Percentiles rank a stretch among this genome's conserved stretches.
phyloP scores from a whole-genome alignment of 2,113 vertebrate genomes.

The Anhinga rufa region DNA sequence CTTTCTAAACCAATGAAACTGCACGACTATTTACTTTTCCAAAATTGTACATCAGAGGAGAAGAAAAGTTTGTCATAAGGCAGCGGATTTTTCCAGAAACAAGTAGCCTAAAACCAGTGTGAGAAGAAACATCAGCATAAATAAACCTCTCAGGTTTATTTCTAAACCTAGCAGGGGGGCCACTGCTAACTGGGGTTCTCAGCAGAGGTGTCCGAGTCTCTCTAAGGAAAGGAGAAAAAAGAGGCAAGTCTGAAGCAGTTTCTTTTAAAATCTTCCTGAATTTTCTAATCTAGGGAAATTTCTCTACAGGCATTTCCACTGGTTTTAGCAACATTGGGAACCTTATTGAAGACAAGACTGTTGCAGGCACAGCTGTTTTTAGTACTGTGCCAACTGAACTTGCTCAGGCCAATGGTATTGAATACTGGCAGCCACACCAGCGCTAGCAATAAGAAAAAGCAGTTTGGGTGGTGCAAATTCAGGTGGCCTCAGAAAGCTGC shows the following conservation, averaged over 20 bases:
- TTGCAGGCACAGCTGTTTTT: background rate
- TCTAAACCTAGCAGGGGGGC: no score
- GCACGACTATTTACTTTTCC: background rate
- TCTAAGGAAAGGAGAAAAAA: background rate
- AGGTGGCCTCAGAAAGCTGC: background rate
- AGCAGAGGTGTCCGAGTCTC: background rate
- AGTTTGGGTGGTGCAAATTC: background rate
- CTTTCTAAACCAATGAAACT: background rate
- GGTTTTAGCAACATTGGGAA: background rate
- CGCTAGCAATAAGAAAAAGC: background rate
- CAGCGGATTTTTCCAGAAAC: background rate
- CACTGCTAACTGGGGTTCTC: background rate
- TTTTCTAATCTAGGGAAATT: background rate
- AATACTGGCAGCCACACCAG: background rate
- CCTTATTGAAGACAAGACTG: background rate
- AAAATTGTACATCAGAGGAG: background rate
- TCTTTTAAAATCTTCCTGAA: background rate
- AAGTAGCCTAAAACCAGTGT: background rate
- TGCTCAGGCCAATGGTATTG: background rate
- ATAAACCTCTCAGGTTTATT: background rate
- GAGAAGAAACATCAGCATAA: background rate
- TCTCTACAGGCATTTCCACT: background rate
- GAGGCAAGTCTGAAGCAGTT: background rate
- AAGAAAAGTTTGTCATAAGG: background rate
- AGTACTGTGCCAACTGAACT: background rate